Conservation (phyloP, 2,113 vertebrate species). For the Cryptotis parvus region DNA sequence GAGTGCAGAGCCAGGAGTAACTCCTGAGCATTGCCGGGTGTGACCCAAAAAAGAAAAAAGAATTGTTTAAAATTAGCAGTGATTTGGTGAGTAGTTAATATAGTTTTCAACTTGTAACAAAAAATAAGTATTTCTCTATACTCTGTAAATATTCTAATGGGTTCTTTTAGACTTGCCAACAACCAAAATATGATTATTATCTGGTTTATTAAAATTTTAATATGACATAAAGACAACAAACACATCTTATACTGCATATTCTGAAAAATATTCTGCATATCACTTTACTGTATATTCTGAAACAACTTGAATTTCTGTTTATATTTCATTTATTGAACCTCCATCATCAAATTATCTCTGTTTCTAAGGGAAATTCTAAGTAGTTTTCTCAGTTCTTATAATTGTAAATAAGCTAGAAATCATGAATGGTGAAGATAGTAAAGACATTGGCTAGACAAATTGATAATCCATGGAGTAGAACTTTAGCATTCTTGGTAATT, state of each 20-base stretch:
- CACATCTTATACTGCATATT: background rate
- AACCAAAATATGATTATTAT: background rate
- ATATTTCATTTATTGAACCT: background rate
- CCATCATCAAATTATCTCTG: background rate
- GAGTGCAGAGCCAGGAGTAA: too few relatives aligned
- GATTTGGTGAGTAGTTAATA: background rate
- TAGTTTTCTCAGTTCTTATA: background rate
- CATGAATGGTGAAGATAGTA: background rate
- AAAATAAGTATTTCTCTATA: constrained; percentile 16
- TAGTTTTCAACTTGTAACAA: background rate
- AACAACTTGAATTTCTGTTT: background rate
- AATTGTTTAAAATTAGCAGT: constrained; percentile 10
- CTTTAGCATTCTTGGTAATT: background rate
- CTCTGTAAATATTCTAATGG: constrained; percentile 8
- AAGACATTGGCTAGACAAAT: background rate
- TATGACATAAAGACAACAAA: background rate
- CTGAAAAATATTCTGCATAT: background rate
- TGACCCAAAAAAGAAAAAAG: too few relatives aligned
- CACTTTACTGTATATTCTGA: background rate
- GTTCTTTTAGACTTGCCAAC: constrained; percentile 25
- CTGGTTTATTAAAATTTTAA: constrained; percentile 34
- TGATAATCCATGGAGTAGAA: background rate
- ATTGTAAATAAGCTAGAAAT: background rate
- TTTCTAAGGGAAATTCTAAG: constrained; percentile 29
- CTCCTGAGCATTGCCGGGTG: too few relatives aligned